Percentiles rank a stretch among this genome's conserved stretches.
Conservation (phyloP, 2,797 vertebrate species). For the Cuniculus paca region DNA sequence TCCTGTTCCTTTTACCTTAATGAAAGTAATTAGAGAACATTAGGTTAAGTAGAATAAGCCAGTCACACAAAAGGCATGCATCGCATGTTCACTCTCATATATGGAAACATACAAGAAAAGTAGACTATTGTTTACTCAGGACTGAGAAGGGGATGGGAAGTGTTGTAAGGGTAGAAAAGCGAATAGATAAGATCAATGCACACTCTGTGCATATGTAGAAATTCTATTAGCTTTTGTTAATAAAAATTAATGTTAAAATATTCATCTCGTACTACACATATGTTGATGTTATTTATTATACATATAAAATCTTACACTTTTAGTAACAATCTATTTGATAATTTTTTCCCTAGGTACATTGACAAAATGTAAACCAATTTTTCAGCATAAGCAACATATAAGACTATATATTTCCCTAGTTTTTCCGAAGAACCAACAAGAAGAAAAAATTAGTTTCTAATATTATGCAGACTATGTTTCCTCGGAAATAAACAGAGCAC, state of each 20-base stretch:
- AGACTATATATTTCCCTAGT: not conserved
- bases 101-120: not conserved
- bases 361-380: not conserved
- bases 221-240: not conserved
- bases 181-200: not conserved
- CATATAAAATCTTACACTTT: not conserved
- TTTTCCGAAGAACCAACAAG: not conserved
- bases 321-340: not conserved
- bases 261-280: not conserved
- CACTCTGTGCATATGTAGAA: not conserved
- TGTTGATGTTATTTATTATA: not conserved
- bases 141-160: not conserved
- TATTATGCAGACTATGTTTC: not conserved
- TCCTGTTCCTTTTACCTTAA: not conserved
- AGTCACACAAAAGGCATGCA: too few species aligned
- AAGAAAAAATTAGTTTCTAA: conserved; percentile 31
- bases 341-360: conserved; percentile 12
- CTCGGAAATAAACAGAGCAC: not conserved
- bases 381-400: not conserved
- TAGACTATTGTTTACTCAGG: not conserved
- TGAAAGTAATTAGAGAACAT: not conserved
- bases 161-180: not conserved
- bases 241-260: not conserved
- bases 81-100: not conserved
- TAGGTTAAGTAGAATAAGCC: not conserved